Percentiles rank a stretch among this genome's conserved stretches.
These are phyloP conservation scores for Nyctibius bracteatus DNA, from an alignment of 2,113 vertebrate species.

Conservation along the genomic window DNA sequence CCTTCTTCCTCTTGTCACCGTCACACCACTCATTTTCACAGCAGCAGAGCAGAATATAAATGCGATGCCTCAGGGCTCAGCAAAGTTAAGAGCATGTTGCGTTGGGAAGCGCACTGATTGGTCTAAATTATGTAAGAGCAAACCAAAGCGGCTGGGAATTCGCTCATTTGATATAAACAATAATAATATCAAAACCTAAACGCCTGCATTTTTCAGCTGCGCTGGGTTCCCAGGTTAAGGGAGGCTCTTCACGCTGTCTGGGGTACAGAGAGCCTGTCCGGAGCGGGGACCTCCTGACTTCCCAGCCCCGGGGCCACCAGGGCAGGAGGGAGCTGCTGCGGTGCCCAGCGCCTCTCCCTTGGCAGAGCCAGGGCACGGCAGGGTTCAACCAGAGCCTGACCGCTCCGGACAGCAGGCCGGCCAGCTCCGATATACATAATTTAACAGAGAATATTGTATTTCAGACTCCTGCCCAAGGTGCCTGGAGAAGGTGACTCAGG, in stretches of 20 bases:
- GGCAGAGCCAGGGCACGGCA: background rate
- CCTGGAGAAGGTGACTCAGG: background rate
- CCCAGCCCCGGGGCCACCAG: background rate
- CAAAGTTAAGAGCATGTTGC: background rate
- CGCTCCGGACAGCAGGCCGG: rapidly evolving
- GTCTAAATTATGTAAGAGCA: conserved; percentile 53
- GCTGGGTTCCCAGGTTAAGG: background rate
- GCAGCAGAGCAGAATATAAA: conserved; percentile 38
- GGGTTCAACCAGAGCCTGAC: background rate
- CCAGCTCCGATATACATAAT: background rate
- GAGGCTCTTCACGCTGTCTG: rapidly evolving
- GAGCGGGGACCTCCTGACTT: background rate
- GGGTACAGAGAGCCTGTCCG: background rate
- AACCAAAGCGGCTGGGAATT: background rate
- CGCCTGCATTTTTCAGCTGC: background rate
- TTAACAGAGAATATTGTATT: background rate
- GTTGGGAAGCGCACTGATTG: background rate
- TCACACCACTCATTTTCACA: conserved; percentile 24
- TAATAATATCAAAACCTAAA: conserved; percentile 35
- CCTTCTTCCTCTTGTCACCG: background rate
- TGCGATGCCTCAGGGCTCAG: conserved; percentile 34
- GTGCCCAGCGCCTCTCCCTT: background rate
- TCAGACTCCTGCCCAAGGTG: background rate
- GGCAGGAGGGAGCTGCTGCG: background rate
- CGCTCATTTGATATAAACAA: conserved; percentile 33